These are phyloP conservation scores for Phenganax stokvisi DNA, from an alignment of 92 coral and sea anemone species.

Conservation along the genomic window DNA sequence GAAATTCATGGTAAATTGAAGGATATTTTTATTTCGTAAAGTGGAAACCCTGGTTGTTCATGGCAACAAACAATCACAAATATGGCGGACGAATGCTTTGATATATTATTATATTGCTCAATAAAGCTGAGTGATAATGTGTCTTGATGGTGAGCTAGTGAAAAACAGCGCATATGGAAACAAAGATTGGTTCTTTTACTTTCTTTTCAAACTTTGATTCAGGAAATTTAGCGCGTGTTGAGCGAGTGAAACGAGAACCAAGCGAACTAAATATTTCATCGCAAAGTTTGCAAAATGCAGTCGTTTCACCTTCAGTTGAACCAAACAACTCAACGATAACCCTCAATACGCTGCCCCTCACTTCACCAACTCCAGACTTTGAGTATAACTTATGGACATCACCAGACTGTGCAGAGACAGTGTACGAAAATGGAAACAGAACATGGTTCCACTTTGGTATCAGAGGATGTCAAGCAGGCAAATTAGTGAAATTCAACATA, in stretches of 20 bases:
- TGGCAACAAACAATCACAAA: conserved; percentile 24
- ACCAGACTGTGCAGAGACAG: conserved; percentile 91
- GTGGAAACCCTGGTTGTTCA: no score
- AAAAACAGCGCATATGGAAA: conserved; percentile 59
- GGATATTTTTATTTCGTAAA: no score
- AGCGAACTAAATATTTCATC: conserved; percentile 12
- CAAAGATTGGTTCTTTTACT: conserved; percentile 80
- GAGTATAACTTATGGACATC: conserved; percentile 93
- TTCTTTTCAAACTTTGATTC: conserved; percentile 90
- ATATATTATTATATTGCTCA: conserved; percentile 10
- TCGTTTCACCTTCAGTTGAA: conserved; percentile 24
- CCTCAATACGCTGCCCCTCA: not conserved
- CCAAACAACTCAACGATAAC: conserved; percentile 32
- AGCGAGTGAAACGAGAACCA: conserved; percentile 68
- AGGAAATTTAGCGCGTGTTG: conserved; percentile 87
- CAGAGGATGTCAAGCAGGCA: conserved; percentile 77
- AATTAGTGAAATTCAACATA: conserved; percentile 66
- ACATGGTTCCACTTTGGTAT: conserved; percentile 98
- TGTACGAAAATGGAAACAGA: conserved; percentile 74
- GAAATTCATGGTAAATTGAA: no score
- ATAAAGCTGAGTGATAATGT: not conserved
- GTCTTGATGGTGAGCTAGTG: not conserved
- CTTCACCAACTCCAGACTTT: conserved; percentile 59
- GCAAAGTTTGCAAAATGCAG: not conserved
- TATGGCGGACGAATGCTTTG: conserved; percentile 33